These are phyloP conservation scores for Oceanodroma leucorhoa DNA, from an alignment of 2,797 vertebrate species.

Conservation along the genomic window DNA sequence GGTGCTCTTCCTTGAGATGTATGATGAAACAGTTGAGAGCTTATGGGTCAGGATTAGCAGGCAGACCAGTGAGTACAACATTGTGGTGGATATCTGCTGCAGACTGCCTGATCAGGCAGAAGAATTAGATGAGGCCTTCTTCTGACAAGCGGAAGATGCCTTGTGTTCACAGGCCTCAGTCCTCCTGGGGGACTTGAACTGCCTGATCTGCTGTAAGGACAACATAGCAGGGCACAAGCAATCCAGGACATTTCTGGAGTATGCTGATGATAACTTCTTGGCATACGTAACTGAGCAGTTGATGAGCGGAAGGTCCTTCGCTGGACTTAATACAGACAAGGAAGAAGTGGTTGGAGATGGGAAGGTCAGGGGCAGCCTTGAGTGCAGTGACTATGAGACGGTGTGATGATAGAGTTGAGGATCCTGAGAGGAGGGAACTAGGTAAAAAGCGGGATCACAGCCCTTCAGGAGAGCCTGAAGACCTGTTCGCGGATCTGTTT, in stretches of 20 bases:
- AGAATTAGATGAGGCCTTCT: not conserved
- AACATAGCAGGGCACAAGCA: not conserved
- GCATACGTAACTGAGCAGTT: not conserved
- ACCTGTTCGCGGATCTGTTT: not conserved
- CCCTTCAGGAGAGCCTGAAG: not conserved
- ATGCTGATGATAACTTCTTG: not conserved
- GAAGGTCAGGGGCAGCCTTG: not conserved
- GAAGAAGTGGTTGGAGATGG: not conserved
- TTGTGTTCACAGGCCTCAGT: not conserved
- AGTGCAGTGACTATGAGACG: not conserved
- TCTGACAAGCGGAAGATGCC: not conserved
- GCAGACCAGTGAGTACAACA: not conserved
- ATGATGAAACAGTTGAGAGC: not conserved
- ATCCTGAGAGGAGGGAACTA: not conserved
- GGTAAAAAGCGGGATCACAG: not conserved
- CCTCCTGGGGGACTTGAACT: not conserved
- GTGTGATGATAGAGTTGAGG: not conserved
- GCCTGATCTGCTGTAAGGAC: not conserved
- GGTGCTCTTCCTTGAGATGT: not conserved
- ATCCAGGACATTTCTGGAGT: not conserved
- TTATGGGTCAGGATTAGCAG: not conserved
- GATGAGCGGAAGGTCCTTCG: not conserved
- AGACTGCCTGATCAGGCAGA: not conserved
- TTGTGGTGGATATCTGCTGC: not conserved
- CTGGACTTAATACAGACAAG: not conserved